phyloP scores from a whole-genome alignment of 2,797 vertebrate genomes.

The Prionace glauca region DNA sequence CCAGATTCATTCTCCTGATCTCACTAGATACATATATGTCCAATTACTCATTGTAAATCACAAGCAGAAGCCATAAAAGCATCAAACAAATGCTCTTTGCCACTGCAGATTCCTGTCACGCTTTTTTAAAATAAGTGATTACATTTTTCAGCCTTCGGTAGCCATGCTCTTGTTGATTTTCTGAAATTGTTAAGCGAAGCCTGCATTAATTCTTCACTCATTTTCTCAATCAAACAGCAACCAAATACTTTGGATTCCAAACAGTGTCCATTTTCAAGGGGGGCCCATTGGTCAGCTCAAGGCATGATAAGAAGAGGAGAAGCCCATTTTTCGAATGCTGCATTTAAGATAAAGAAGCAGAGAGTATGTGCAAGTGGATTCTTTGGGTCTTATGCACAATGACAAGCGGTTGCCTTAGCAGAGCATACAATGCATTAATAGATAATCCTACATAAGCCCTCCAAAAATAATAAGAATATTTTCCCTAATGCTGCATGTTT shows the following conservation, averaged over 20 bases:
- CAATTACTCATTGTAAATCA: background rate
- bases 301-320: background rate
- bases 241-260: background rate
- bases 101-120: background rate
- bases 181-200: background rate
- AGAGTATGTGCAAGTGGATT: background rate
- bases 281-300: background rate
- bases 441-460: slow-evolving; percentile 5
- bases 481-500: background rate
- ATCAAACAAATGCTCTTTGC: background rate
- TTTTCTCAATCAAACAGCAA: background rate
- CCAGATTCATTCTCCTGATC: background rate
- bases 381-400: background rate
- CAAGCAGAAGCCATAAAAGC: background rate
- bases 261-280: background rate
- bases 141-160: background rate
- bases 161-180: background rate
- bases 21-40: background rate
- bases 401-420: background rate
- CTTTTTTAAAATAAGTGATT: background rate
- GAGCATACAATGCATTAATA: background rate
- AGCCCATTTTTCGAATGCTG: background rate
- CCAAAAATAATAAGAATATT: slow-evolving; percentile 2
- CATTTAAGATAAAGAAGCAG: background rate
- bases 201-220: background rate